These are phyloP conservation scores for Cheilosia vernalis DNA, from an alignment of 2,888 invertebrate genomes.

Conservation along the genomic window DNA sequence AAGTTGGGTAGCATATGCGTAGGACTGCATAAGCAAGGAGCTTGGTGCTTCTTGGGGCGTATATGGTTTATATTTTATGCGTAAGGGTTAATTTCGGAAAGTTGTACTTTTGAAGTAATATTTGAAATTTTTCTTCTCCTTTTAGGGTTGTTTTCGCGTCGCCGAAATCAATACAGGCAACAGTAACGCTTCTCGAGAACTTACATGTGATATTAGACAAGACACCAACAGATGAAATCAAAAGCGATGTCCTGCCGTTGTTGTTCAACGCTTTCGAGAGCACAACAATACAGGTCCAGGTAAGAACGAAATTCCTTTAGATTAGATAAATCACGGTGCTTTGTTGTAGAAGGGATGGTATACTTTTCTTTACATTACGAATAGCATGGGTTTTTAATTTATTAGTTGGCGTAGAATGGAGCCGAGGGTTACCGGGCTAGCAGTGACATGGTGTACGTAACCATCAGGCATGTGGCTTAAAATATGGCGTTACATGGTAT, in stretches of 20 bases:
- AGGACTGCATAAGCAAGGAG: conserved; percentile 38
- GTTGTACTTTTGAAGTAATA: background rate
- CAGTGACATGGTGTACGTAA: too few relatives aligned
- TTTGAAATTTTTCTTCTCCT: conserved; percentile 2
- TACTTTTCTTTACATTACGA: background rate
- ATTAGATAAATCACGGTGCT: too few relatives aligned
- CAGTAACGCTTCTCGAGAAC: conserved; percentile 94
- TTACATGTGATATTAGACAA: conserved; percentile 94
- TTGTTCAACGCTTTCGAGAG: conserved; percentile 94
- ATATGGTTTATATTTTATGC: background rate
- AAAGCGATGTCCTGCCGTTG: conserved; percentile 92
- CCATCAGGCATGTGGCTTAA: too few relatives aligned
- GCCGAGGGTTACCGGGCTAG: too few relatives aligned
- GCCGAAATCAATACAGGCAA: conserved; percentile 92
- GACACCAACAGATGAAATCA: conserved; percentile 91
- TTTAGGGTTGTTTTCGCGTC: conserved; percentile 89
- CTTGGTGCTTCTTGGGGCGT: background rate
- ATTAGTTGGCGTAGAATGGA: too few relatives aligned
- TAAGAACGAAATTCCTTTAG: conserved; percentile 80
- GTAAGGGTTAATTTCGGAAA: background rate
- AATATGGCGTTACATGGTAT: too few relatives aligned
- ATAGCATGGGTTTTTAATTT: too few relatives aligned
- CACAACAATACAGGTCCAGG: conserved; percentile 95
- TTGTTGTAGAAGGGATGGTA: too few relatives aligned
- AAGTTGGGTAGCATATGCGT: conserved; percentile 26